Evolutionary conservation across 2,888 invertebrate species (phyloP), one percentile per base, ranked within the genome.

Genomic region (Polymixis flavicincta): DNA sequence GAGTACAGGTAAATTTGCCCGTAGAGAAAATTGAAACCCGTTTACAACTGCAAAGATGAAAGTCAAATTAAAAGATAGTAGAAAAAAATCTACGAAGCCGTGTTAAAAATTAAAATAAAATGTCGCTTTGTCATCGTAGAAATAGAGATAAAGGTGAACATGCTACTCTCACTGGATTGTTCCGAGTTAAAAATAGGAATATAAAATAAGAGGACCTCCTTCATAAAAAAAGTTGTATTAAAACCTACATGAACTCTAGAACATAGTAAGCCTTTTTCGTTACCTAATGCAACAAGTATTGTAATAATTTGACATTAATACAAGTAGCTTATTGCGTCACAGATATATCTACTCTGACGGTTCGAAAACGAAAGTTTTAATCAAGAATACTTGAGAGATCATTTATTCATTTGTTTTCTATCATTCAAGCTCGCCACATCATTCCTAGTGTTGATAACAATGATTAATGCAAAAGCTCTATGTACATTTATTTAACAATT

Each of bases 321-420:
- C 17, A 68, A 68, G 42, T 54, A 54, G 22, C 25, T 25, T 25
- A 14, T 8, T 13, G 25, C 6, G 55, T 55, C 25, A 52, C 52
- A 22, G 22, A 14, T 22, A 14, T 54, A 42, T 69, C 4, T 25
- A 2, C 19, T 55, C 55, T 25, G 25, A 55, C 25, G 28, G 48
- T 48, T 37, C 4, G 22, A 71, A 72, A 72, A 37, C 5, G n/a
- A 32, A 70, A 70, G 71, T 57, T 25, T 6, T 17, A 37, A 48
- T 54, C 0, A 48, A 45, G 42, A 68, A 55, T 71, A 55, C 8
- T 55, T 32, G 70, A 32, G 9, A 54, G 19, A 45, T 55, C 1
- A 45, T 54, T 45, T 19, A 28, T 17, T 54, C 70, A 14, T 22
- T 65, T 37, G 22, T 3, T 14, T 52, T 25, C 28, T 67, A 66